A percentile compares a stretch with the other conserved stretches of the same genome.
phyloP scores from a whole-genome alignment of 2,113 vertebrate species.

The Raphicerus campestris region DNA sequence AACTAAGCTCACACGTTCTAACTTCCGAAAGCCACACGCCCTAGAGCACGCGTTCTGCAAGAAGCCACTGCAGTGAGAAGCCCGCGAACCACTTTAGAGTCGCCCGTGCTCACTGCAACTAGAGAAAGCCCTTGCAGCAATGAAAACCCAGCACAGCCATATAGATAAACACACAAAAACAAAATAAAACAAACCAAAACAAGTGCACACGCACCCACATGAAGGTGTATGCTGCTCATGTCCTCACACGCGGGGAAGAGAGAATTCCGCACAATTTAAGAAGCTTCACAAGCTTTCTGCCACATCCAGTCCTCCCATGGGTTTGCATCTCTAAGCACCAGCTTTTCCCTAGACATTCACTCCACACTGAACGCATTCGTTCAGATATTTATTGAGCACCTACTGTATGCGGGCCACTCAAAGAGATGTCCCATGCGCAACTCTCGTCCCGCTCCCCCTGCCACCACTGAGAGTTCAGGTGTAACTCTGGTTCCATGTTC shows the following conservation, averaged over 20 bases:
- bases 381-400: not conserved
- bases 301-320: not conserved
- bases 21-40: not conserved
- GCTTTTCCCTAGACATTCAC: not conserved
- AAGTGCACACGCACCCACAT: not conserved
- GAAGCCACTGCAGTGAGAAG: not conserved
- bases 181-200: not conserved
- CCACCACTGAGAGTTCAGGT: not conserved
- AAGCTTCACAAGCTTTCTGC: not conserved
- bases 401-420: not conserved
- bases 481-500: not conserved
- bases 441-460: not conserved
- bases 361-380: not conserved
- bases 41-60: not conserved
- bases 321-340: not conserved
- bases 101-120: not conserved
- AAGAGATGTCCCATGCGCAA: not conserved
- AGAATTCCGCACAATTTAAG: not conserved
- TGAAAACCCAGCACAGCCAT: not conserved
- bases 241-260: not conserved
- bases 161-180: not conserved
- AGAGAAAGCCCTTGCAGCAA: not conserved
- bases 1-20: not conserved
- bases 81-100: not conserved
- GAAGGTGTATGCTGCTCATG: not conserved